These are phyloP conservation scores for Ispidina picta DNA, from an alignment of 2,797 vertebrate species.

Conservation along the genomic window DNA sequence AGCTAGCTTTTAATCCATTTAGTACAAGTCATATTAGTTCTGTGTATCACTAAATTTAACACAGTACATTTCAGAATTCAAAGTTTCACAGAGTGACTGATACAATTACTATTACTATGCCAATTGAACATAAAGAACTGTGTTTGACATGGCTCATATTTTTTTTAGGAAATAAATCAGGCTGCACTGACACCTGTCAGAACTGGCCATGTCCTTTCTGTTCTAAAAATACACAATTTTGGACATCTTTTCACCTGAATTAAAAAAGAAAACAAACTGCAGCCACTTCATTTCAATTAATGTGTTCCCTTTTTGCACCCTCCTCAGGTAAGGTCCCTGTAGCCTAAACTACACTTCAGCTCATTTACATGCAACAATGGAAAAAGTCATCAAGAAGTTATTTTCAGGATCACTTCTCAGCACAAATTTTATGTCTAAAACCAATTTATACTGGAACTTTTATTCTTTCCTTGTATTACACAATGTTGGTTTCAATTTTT, in stretches of 20 bases:
- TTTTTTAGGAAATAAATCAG: not conserved
- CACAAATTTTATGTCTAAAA: not conserved
- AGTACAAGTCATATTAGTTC: not conserved
- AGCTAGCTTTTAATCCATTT: not conserved
- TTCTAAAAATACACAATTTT: not conserved
- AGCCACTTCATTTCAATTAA: not conserved
- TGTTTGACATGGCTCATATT: not conserved
- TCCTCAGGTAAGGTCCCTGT: not conserved
- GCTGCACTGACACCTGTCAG: not conserved
- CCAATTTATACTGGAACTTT: not conserved
- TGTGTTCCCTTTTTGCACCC: not conserved
- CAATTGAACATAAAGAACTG: not conserved
- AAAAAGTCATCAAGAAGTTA: not conserved
- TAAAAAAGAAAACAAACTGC: not conserved
- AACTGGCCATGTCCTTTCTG: not conserved
- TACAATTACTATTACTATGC: not conserved
- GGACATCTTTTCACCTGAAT: not conserved
- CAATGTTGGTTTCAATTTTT: not conserved
- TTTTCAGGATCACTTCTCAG: not conserved
- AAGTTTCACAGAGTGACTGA: not conserved
- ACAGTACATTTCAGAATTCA: not conserved
- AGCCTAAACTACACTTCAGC: not conserved
- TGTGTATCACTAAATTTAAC: not conserved
- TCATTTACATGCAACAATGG: not conserved
- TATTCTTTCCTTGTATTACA: not conserved